A percentile compares a stretch with the other conserved stretches of the same genome.
Conservation (phyloP, 2,888 invertebrate species). For the Neria commutata region DNA sequence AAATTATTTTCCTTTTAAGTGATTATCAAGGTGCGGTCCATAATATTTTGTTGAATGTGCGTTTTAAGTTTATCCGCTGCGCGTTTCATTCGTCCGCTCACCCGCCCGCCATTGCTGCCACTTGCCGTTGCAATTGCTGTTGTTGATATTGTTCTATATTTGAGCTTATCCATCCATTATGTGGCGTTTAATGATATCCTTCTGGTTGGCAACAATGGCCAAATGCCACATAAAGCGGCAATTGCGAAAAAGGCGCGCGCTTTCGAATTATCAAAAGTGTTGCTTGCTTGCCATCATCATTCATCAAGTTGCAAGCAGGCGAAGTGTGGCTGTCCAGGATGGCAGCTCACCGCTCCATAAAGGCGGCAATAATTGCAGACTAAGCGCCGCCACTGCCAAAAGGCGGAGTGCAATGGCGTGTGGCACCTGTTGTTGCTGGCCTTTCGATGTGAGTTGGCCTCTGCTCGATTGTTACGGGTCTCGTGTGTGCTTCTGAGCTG, state of each 20-base stretch:
- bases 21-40: slow-evolving; percentile 62
- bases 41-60: slow-evolving; percentile 24
- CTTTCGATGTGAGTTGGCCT: too few relatives aligned
- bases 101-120: slow-evolving; percentile 22
- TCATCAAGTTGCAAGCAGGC: too few relatives aligned
- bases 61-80: slow-evolving; percentile 15
- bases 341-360: too few relatives aligned
- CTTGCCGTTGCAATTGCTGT: slow-evolving; percentile 27
- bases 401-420: too few relatives aligned
- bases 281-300: slow-evolving; percentile 37
- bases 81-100: too few relatives aligned
- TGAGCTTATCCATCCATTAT: slow-evolving; percentile 50
- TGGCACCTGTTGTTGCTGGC: too few relatives aligned
- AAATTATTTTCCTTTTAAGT: slow-evolving; percentile 62
- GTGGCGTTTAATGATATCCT: slow-evolving; percentile 49
- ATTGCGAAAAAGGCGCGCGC: slow-evolving; percentile 28
- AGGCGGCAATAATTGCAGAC: too few relatives aligned
- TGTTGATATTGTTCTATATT: slow-evolving; percentile 22
- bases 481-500: too few relatives aligned
- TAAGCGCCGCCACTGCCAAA: too few relatives aligned
- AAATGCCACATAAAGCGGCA: slow-evolving; percentile 19
- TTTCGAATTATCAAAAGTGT: slow-evolving; percentile 36
- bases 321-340: too few relatives aligned
- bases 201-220: slow-evolving; percentile 18
- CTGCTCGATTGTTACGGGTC: too few relatives aligned